phyloP scores from a whole-genome alignment of 2,888 invertebrate genomes.

The Omphaloscelis lunosa region DNA sequence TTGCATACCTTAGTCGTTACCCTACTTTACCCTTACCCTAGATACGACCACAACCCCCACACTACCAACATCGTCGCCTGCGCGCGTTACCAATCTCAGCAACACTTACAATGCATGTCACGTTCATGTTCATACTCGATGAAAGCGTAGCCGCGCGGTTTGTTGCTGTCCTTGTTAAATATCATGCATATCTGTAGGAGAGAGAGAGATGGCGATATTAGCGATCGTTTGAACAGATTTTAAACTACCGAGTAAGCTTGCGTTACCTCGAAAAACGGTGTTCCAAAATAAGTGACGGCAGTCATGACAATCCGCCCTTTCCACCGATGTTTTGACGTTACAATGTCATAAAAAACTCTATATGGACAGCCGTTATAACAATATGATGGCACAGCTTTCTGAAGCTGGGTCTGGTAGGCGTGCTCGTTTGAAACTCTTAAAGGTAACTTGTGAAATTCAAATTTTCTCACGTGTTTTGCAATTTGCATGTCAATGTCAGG shows the following conservation, averaged over 20 bases:
- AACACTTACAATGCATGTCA: slow-evolving; percentile 99
- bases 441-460: no score
- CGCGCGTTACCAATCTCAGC: background rate
- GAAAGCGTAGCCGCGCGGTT: slow-evolving; percentile 99
- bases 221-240: background rate
- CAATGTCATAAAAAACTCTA: background rate
- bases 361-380: no score
- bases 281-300: background rate
- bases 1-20: background rate
- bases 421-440: no score
- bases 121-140: slow-evolving; percentile 99
- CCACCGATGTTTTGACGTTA: background rate
- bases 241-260: background rate
- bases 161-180: slow-evolving; percentile 96
- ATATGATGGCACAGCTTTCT: no score
- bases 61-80: slow-evolving; percentile 20
- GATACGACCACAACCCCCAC: background rate
- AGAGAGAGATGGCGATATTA: background rate
- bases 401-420: no score
- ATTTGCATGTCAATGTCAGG: no score
- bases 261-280: background rate
- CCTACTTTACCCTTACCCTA: slow-evolving; percentile 11
- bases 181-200: slow-evolving; percentile 95
- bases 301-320: background rate
- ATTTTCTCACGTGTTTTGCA: no score